These are phyloP conservation scores for Halictus quadricinctus DNA, from an alignment of 2,888 invertebrate species.

Conservation along the genomic window DNA sequence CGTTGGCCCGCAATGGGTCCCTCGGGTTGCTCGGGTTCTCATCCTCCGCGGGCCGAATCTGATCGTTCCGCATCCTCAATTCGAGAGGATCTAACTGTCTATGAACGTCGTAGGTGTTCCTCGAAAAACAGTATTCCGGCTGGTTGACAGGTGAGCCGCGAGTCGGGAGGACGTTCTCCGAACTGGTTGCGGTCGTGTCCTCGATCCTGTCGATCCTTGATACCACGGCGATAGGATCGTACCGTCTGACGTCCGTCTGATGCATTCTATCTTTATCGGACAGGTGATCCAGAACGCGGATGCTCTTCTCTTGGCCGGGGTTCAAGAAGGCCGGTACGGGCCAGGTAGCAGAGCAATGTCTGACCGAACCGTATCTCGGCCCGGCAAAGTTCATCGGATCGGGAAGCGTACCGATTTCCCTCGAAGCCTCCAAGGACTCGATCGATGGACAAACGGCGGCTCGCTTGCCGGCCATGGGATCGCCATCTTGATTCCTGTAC, in stretches of 20 bases:
- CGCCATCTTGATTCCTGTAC: slow-evolving; percentile 37
- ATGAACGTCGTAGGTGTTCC: slow-evolving; percentile 15
- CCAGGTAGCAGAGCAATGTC: slow-evolving; percentile 51
- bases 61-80: slow-evolving; percentile 28
- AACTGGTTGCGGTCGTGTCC: neutral
- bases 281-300: slow-evolving; percentile 10
- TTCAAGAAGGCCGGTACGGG: slow-evolving; percentile 41
- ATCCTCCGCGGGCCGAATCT: neutral
- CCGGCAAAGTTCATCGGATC: slow-evolving; percentile 50
- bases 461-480: slow-evolving; percentile 21
- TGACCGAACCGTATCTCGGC: slow-evolving; percentile 41
- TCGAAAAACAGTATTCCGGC: slow-evolving; percentile 25
- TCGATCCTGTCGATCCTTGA: slow-evolving; percentile 31
- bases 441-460: slow-evolving; percentile 37
- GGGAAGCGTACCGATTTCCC: slow-evolving; percentile 44
- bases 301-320: slow-evolving; percentile 35
- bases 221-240: slow-evolving; percentile 15
- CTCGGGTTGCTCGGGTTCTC: slow-evolving; percentile 23
- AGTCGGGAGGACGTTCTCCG: neutral
- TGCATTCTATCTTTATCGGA: slow-evolving; percentile 19
- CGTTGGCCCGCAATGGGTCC: neutral
- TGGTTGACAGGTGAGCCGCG: neutral
- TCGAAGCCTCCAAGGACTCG: slow-evolving; percentile 27
- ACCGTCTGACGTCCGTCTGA: slow-evolving; percentile 28
- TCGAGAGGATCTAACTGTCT: slow-evolving; percentile 40